phyloP scores from a whole-genome alignment of 2,888 invertebrate genomes.

The Diarsia brunnea region DNA sequence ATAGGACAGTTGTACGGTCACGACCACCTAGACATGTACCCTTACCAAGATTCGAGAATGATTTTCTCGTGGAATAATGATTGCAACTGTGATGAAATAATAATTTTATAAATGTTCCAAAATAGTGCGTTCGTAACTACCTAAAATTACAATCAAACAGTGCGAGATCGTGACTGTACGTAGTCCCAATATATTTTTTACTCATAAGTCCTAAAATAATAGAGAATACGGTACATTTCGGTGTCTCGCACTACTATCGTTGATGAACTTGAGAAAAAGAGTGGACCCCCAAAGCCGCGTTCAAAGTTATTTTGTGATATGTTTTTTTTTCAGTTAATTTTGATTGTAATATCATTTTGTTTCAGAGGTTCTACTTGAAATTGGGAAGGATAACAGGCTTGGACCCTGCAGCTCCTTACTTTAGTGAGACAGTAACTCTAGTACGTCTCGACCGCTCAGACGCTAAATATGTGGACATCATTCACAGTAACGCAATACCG shows the following conservation, averaged over 20 bases:
- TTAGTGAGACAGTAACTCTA: constrained; percentile 94
- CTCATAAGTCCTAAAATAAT: background rate
- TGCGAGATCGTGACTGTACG: too few relatives aligned
- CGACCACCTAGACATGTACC: too few relatives aligned
- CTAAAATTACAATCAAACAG: too few relatives aligned
- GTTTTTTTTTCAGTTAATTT: background rate
- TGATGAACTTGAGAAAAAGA: background rate
- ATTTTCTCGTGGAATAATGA: too few relatives aligned
- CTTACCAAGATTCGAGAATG: too few relatives aligned
- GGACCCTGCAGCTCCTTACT: constrained; percentile 98
- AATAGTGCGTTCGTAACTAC: too few relatives aligned
- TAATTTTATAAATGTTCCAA: too few relatives aligned
- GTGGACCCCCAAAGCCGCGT: background rate
- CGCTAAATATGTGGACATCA: constrained; percentile 96
- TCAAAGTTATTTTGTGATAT: background rate
- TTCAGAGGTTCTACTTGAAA: constrained; percentile 92
- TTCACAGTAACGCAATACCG: constrained; percentile 96
- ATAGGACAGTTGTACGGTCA: background rate
- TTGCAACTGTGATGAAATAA: too few relatives aligned
- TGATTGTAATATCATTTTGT: background rate
- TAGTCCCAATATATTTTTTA: too few relatives aligned
- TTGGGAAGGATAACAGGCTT: constrained; percentile 96
- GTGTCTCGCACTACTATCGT: background rate
- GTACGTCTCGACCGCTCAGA: constrained; percentile 96
- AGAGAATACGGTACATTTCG: background rate